phyloP scores from a whole-genome alignment of 2,888 invertebrate species.

The Itoplectis maculator region DNA sequence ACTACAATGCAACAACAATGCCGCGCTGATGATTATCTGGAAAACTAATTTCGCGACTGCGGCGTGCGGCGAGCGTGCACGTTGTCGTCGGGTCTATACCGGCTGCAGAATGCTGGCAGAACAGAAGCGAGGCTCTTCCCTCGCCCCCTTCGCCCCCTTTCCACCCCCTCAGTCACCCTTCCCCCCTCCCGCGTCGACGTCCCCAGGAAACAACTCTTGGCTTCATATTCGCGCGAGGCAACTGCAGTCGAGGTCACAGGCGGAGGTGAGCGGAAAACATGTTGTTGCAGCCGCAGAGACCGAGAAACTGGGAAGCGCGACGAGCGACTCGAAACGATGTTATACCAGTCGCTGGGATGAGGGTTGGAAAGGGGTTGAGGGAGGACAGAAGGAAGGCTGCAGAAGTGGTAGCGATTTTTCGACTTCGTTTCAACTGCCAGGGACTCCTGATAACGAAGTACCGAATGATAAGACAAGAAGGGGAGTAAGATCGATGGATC shows the following conservation, averaged over 20 bases:
- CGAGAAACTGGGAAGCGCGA: slow-evolving; percentile 68
- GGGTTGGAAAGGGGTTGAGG: background rate
- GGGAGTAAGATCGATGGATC: too few species aligned
- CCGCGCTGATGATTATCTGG: slow-evolving; percentile 84
- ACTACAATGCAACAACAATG: slow-evolving; percentile 81
- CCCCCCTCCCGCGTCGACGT: background rate
- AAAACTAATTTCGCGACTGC: slow-evolving; percentile 84
- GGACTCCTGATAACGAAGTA: too few species aligned
- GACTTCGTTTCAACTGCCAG: slow-evolving; percentile 14
- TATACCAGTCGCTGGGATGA: background rate
- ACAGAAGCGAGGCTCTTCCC: slow-evolving; percentile 54
- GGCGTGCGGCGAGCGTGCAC: slow-evolving; percentile 66
- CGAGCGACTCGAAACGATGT: slow-evolving; percentile 69
- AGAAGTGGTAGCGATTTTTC: slow-evolving; percentile 18
- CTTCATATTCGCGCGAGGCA: slow-evolving; percentile 67
- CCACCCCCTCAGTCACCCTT: background rate
- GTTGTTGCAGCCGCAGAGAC: slow-evolving; percentile 67
- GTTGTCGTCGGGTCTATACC: slow-evolving; percentile 67
- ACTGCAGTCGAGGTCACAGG: slow-evolving; percentile 62
- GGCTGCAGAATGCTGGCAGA: slow-evolving; percentile 53
- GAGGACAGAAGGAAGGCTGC: background rate
- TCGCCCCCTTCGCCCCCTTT: background rate
- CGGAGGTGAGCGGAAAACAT: slow-evolving; percentile 60
- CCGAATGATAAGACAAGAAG: too few species aligned
- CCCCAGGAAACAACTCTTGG: slow-evolving; percentile 65